Evolutionary conservation across 2,888 invertebrate species (phyloP).

Genomic region (Troides oblongomaculatus): DNA sequence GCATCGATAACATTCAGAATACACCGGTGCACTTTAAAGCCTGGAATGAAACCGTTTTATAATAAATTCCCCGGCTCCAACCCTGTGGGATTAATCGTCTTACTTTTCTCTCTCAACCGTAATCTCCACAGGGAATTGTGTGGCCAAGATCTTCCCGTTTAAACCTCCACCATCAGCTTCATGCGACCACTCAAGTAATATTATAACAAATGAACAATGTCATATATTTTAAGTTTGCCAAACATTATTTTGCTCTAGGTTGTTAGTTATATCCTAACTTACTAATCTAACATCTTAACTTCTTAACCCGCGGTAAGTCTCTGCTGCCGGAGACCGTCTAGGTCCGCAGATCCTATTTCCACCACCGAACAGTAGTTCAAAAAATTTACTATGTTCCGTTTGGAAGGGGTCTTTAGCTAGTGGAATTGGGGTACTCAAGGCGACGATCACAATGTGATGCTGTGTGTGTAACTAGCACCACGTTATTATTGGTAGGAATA

Average conservation of each 20-base stretch:
- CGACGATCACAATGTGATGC: no score
- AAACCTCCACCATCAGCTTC: conserved; percentile 50
- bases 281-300: no score
- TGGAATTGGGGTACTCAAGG: no score
- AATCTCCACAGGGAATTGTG: conserved; percentile 74
- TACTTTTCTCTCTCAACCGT: conserved; percentile 73
- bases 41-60: conserved; percentile 69
- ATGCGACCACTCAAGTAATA: conserved; percentile 31
- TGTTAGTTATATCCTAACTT: no score
- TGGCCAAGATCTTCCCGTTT: conserved; percentile 59
- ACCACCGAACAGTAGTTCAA: no score
- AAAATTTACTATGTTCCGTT: no score
- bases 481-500: no score
- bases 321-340: no score
- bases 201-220: conserved; percentile 20
- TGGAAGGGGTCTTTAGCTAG: no score
- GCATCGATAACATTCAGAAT: conserved; percentile 48
- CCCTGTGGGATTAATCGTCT: conserved; percentile 77
- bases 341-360: no score
- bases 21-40: conserved; percentile 56
- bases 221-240: not conserved
- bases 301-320: no score
- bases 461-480: no score
- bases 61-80: conserved; percentile 69
- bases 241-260: not conserved